These are phyloP conservation scores for Microcaecilia unicolor DNA, from an alignment of 2,797 vertebrate species.

Conservation along the genomic window DNA sequence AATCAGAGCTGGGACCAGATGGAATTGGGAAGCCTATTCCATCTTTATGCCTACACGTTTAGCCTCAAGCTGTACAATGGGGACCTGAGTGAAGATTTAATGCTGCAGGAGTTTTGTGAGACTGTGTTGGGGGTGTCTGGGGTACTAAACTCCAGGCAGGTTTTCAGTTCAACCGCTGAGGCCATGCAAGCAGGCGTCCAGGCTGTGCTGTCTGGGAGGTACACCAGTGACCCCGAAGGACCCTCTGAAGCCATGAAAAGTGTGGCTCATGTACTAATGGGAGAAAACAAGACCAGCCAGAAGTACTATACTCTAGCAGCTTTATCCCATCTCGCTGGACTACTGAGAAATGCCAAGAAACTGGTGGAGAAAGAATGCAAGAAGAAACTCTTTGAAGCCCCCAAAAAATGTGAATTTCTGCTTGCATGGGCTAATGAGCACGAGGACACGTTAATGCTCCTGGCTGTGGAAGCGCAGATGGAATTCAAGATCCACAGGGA, in stretches of 20 bases:
- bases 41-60: constrained; percentile 69
- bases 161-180: constrained; percentile 57
- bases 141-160: constrained; percentile 46
- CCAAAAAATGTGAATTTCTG: constrained; percentile 76
- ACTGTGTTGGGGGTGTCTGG: constrained; percentile 58
- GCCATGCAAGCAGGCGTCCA: constrained; percentile 54
- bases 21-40: too few relatives aligned
- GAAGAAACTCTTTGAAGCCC: constrained; percentile 43
- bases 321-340: constrained; percentile 53
- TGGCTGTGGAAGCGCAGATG: constrained; percentile 46
- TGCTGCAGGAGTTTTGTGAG: constrained; percentile 62
- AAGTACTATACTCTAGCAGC: constrained; percentile 62
- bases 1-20: too few relatives aligned
- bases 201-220: constrained; percentile 33
- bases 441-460: too few relatives aligned
- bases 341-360: constrained; percentile 43
- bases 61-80: constrained; percentile 63
- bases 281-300: constrained; percentile 28
- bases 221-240: constrained; percentile 50
- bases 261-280: constrained; percentile 61
- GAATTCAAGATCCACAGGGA: constrained; percentile 44
- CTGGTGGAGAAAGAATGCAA: constrained; percentile 31
- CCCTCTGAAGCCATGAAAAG: constrained; percentile 48
- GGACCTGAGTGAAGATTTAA: constrained; percentile 42
- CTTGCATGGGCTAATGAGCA: constrained; percentile 72